Conservation (phyloP, 2,113 vertebrate species). For the Lepidothrix coronata region DNA sequence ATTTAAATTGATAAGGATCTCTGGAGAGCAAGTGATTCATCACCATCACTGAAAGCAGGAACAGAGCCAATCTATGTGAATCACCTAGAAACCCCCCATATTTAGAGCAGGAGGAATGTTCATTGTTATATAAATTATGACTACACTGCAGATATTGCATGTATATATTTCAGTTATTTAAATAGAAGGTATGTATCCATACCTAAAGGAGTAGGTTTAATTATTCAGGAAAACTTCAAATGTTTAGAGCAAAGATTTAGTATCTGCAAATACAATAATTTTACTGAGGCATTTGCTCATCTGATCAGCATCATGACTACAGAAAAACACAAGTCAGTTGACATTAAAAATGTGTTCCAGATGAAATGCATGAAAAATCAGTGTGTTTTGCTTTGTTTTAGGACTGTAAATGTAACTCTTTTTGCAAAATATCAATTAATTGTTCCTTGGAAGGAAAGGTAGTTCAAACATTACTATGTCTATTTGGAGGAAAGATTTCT, state of each 20-base stretch:
- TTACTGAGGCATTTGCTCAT: neutral
- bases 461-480: neutral
- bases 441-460: neutral
- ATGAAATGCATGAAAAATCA: neutral
- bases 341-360: neutral
- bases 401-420: neutral
- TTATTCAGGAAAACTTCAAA: neutral
- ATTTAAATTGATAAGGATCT: neutral
- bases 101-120: neutral
- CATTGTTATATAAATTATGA: neutral
- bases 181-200: neutral
- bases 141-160: neutral
- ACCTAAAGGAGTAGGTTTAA: neutral
- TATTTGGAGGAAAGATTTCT: neutral
- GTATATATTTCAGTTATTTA: neutral
- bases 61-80: neutral
- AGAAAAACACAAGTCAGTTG: neutral
- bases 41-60: neutral
- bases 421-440: neutral
- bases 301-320: neutral
- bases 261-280: neutral
- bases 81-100: too few species aligned
- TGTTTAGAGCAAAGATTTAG: neutral
- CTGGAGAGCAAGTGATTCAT: neutral
- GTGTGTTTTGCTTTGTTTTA: neutral